Evolutionary conservation across 2,888 invertebrate genomes (phyloP).

Genomic region (Lepeophtheirus nordmannii): DNA sequence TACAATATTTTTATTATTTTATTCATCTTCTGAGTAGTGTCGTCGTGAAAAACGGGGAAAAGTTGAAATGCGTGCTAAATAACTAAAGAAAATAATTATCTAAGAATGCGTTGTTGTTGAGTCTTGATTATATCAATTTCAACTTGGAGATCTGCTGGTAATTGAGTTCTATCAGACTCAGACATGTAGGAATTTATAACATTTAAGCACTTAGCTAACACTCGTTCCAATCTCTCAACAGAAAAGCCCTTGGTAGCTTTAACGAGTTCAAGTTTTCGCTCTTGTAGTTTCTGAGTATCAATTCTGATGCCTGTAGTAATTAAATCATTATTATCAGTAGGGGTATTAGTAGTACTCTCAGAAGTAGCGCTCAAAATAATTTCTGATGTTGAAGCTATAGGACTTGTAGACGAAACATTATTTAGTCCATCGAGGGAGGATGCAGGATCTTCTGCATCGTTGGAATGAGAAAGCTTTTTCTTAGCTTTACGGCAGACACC

Average conservation of each 20-base stretch:
- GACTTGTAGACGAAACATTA: not conserved
- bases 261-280: not conserved
- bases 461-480: not conserved
- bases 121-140: not conserved
- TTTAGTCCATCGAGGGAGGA: not conserved
- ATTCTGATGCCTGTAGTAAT: not conserved
- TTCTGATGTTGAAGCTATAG: not conserved
- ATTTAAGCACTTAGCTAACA: not conserved
- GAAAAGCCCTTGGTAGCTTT: conserved; percentile 3
- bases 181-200: not conserved
- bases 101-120: conserved; percentile 21
- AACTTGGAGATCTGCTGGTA: not conserved
- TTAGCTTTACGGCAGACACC: not conserved
- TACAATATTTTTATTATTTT: no score
- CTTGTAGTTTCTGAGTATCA: not conserved
- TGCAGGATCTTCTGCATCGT: not conserved
- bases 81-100: no score
- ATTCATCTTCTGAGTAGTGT: no score
- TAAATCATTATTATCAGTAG: not conserved
- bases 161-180: not conserved
- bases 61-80: no score
- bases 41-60: no score
- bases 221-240: conserved; percentile 9
- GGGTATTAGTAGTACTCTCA: not conserved
- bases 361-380: not conserved